Evolutionary conservation across 2,113 vertebrate species (phyloP).

Genomic region (Lophotis ruficrista): DNA sequence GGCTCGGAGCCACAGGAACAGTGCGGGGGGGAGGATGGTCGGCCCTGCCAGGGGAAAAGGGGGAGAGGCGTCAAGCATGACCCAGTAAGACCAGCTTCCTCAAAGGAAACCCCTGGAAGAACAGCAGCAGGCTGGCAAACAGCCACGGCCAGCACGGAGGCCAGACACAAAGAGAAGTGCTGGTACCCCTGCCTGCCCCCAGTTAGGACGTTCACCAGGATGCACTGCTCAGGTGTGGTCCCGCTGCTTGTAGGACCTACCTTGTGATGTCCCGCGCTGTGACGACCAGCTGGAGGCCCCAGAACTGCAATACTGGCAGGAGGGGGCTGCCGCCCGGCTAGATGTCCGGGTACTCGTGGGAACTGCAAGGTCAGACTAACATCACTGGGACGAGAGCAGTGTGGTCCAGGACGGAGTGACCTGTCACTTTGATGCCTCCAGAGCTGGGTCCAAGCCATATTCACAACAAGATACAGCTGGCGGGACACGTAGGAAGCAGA

Average conservation of each 20-base stretch:
- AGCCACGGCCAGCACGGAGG: rapidly evolving
- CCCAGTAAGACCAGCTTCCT: rapidly evolving
- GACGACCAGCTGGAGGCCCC: neutral
- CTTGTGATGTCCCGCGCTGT: neutral
- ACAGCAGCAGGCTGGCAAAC: neutral
- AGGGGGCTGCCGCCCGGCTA: neutral
- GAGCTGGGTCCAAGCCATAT: neutral
- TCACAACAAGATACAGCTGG: neutral
- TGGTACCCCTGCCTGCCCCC: neutral
- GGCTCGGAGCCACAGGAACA: neutral
- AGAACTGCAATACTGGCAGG: neutral
- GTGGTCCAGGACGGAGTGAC: neutral
- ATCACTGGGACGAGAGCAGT: neutral
- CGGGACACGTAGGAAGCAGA: neutral
- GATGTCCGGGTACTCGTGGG: neutral
- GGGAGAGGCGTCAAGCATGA: neutral
- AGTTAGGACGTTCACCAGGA: rapidly evolving
- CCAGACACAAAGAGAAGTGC: neutral
- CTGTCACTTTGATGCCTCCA: neutral
- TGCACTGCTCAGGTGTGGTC: neutral
- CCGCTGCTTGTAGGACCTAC: neutral
- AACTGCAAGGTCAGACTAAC: neutral
- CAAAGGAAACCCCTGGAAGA: neutral
- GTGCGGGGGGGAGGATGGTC: rapidly evolving
- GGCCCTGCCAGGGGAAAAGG: neutral